Evolutionary conservation across 2,797 vertebrate species (phyloP).

Genomic region (Manis pentadactyla): DNA sequence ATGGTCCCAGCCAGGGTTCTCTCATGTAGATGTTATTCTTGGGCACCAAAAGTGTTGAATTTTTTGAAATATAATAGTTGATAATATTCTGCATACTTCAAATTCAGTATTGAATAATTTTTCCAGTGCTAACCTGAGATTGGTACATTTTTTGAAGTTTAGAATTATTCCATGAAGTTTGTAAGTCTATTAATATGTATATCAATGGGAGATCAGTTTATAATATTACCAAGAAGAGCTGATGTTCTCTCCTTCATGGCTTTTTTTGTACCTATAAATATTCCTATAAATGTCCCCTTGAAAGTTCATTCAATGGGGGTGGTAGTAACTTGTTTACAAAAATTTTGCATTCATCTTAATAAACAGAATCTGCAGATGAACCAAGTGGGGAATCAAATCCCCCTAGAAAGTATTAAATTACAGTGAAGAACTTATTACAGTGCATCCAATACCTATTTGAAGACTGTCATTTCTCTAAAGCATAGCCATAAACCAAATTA

Average conservation of each 20-base stretch:
- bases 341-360: constrained; percentile 16
- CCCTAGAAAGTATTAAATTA: constrained; percentile 68
- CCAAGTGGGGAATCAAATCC: constrained; percentile 45
- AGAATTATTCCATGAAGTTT: neutral
- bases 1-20: accelerated
- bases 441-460: constrained; percentile 64
- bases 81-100: neutral
- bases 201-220: neutral
- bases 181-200: neutral
- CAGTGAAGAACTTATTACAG: constrained; percentile 44
- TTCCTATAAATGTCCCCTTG: neutral
- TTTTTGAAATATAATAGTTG: neutral
- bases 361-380: constrained; percentile 26
- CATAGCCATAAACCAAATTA: constrained; percentile 62
- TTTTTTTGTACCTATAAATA: constrained; percentile 29
- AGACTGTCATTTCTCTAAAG: constrained; percentile 62
- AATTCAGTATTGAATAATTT: neutral
- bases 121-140: neutral
- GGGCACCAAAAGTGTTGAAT: neutral
- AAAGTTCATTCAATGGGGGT: neutral
- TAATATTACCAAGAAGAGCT: neutral
- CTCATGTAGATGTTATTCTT: neutral
- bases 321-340: constrained; percentile 49
- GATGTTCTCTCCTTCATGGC: neutral
- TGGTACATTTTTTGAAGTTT: neutral